Conservation (phyloP, 1,140 invertebrate genomes). For the Myzus persicae region DNA sequence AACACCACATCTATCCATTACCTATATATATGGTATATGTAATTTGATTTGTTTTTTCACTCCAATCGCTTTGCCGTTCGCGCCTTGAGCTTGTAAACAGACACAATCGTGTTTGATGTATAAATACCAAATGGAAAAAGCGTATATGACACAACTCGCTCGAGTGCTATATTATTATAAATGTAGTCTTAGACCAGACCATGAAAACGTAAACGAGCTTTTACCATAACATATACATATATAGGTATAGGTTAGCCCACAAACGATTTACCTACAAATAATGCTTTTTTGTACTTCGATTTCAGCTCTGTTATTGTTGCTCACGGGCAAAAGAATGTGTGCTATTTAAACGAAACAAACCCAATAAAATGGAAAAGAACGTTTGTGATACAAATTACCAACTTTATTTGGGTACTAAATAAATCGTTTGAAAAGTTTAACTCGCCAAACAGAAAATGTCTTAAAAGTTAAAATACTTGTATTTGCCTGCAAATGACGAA, state of each 20-base stretch:
- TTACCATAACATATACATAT: not conserved
- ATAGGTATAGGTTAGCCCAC: not conserved
- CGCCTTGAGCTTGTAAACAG: not conserved
- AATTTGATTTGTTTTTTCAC: not conserved
- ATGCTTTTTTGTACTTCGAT: not conserved
- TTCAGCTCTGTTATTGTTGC: not conserved
- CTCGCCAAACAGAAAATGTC: not conserved
- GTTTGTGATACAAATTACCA: not conserved
- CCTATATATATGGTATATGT: not conserved
- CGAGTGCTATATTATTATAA: not conserved
- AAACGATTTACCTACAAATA: not conserved
- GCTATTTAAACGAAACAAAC: not conserved
- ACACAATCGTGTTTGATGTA: not conserved
- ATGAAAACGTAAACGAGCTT: not conserved
- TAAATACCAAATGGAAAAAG: not conserved
- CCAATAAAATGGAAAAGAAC: not conserved
- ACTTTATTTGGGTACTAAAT: not conserved
- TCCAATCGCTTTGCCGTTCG: not conserved
- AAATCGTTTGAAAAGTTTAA: not conserved
- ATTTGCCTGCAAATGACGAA: not conserved
- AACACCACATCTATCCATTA: not conserved
- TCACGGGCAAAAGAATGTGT: not conserved
- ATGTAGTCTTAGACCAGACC: not conserved
- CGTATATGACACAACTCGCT: not conserved
- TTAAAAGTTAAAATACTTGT: not conserved